Conservation (phyloP, 2,797 vertebrate genomes). For the Periophthalmus magnuspinnatus region DNA sequence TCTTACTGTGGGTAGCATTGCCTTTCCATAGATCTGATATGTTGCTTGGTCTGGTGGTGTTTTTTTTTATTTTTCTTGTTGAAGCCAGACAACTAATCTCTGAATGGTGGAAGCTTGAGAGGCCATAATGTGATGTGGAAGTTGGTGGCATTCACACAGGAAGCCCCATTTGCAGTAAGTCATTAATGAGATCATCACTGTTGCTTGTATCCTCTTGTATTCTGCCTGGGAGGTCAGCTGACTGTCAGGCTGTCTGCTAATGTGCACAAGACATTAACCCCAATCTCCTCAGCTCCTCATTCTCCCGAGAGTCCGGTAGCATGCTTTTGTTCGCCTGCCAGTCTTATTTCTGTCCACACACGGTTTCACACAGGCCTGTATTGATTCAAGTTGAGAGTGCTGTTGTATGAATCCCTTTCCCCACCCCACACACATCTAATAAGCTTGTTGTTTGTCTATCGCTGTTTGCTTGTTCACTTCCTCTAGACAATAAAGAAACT, state of each 20-base stretch:
- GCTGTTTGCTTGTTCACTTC: conserved; percentile 29
- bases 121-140: conserved; percentile 2
- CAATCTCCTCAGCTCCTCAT: conserved; percentile 49
- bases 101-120: conserved; percentile 6
- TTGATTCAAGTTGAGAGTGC: conserved; percentile 68
- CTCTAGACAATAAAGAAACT: conserved; percentile 40
- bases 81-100: neutral
- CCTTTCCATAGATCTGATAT: too few species aligned
- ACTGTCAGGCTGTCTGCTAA: conserved; percentile 53
- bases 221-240: conserved; percentile 52
- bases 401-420: conserved; percentile 51
- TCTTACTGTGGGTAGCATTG: too few species aligned
- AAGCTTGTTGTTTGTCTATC: conserved; percentile 49
- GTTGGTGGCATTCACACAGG: conserved; percentile 44
- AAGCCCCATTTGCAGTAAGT: conserved; percentile 67
- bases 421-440: conserved; percentile 33
- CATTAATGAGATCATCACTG: conserved; percentile 69
- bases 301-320: conserved; percentile 64
- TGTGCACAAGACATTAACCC: conserved; percentile 75
- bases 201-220: conserved; percentile 48
- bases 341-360: conserved; percentile 75
- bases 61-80: too few species aligned
- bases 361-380: conserved; percentile 69
- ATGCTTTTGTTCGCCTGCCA: conserved; percentile 66
- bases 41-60: too few species aligned